These are phyloP conservation scores for Dicerorhinus sumatrensis DNA, from an alignment of 2,113 vertebrate genomes.

Conservation along the genomic window DNA sequence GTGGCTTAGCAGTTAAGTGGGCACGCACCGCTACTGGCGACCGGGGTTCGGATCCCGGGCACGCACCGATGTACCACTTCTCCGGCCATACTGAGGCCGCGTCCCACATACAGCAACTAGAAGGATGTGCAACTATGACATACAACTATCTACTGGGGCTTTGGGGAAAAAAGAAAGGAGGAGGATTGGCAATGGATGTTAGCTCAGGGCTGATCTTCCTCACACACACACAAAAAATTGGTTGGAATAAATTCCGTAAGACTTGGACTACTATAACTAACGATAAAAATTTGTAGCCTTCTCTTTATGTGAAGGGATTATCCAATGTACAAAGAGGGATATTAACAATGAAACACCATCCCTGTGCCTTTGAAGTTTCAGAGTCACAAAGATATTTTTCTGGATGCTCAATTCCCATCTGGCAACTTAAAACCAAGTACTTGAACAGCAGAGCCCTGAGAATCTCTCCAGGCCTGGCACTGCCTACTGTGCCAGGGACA, in stretches of 20 bases:
- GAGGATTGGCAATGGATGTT: too few species aligned
- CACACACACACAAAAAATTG: too few species aligned
- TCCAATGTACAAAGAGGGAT: neutral
- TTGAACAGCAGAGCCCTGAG: neutral
- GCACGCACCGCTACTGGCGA: too few species aligned
- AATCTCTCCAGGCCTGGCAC: too few species aligned
- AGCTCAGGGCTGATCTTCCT: too few species aligned
- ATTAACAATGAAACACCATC: neutral
- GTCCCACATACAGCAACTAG: neutral
- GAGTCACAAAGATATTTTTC: neutral
- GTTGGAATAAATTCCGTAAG: neutral
- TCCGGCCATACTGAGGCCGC: too few species aligned
- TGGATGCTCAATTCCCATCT: neutral
- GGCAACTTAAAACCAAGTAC: neutral
- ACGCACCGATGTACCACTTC: too few species aligned
- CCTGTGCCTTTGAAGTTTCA: neutral
- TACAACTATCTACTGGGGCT: too few species aligned
- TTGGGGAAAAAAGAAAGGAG: too few species aligned
- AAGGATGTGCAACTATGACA: too few species aligned
- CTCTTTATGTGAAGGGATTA: neutral
- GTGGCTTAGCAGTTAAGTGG: too few species aligned
- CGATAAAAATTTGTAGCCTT: neutral
- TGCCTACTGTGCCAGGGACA: rapidly evolving
- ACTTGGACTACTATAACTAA: neutral
- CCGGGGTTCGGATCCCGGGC: too few species aligned